Base-by-base conservation (phyloP, 2,888 invertebrate species). In the Tetropium fuscum region DNA sequence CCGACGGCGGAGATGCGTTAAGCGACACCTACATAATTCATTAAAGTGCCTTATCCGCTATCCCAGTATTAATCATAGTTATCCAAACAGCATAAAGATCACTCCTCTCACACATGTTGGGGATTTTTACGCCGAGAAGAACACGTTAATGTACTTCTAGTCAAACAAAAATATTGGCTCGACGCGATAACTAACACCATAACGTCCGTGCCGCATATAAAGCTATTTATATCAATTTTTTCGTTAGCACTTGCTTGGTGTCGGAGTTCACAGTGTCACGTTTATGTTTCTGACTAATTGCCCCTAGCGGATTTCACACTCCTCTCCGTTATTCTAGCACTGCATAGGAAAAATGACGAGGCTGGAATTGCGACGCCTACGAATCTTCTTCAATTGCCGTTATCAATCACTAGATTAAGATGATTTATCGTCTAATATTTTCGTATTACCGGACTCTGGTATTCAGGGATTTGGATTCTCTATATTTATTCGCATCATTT, bases 141-240 rank as follows among this genome's bases (percentile, higher is more conserved):
- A 79, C 79, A 79, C 74, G 79, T 74, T 78, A 78, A 78, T 77
- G 79, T 79, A 79, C 79, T 79, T 74, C 71, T 74, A 69, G 63
- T 68, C 68, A 58, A 66, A 72, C 66, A 77, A 78, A 79, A 78
- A 77, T 76, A 70, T 64, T 69, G 66, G 58, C 70, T 66, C 66
- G 70, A 77, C 76, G 74, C 77, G 79, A 78, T 79, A 78, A 76
- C 78, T 76, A 75, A 76, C 78, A 74, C 76, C 72, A 72, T 72
- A 71, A 73, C 73, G 72, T 74, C 71, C 72, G 73, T 72, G 70
- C 73, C 69, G 70, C 71, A 74, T 72, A 75, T 74, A 69, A 76
- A 73, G 78, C 73, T 75, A 78, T 78, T 78, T 78, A 76, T 78
- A 74, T 70, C 55, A 48, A 47, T 57, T 60, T 55, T 57, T 53